Conservation (phyloP, 2,797 vertebrate genomes). For the Rhinatrema bivittatum region DNA sequence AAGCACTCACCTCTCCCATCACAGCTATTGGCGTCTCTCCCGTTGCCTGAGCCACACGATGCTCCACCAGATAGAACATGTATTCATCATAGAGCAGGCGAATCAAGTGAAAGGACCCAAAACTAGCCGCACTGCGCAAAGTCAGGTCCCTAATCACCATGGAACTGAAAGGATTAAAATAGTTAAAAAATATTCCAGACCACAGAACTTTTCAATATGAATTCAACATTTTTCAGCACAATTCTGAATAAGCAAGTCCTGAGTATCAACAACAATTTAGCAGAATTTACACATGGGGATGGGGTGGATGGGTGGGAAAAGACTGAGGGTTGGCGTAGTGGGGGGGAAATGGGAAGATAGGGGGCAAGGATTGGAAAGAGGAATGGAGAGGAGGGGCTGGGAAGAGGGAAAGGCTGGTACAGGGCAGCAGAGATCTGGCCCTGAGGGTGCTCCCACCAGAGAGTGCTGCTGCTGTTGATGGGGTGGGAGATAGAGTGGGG, state of each 20-base stretch:
- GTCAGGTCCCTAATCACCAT: constrained; percentile 98
- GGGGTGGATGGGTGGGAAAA: too few relatives aligned
- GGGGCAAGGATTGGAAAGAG: too few relatives aligned
- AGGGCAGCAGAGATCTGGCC: too few relatives aligned
- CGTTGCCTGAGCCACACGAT: constrained; percentile 86
- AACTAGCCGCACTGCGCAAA: constrained; percentile 89
- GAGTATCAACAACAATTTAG: too few relatives aligned
- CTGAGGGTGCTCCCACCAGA: too few relatives aligned
- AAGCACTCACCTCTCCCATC: constrained; percentile 96
- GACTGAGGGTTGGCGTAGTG: too few relatives aligned
- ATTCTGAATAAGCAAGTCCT: not conserved
- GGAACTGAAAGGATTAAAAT: constrained; percentile 68
- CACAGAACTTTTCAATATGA: not conserved
- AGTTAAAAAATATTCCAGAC: not conserved
- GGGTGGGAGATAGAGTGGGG: too few relatives aligned
- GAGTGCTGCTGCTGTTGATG: too few relatives aligned
- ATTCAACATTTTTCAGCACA: not conserved
- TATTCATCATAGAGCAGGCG: constrained; percentile 95
- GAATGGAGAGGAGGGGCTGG: too few relatives aligned
- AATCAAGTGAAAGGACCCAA: constrained; percentile 95
- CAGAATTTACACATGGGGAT: too few relatives aligned
- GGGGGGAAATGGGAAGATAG: too few relatives aligned
- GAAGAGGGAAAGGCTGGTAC: too few relatives aligned
- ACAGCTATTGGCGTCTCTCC: constrained; percentile 94
- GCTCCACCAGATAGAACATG: constrained; percentile 98